Evolutionary conservation across 2,113 vertebrate genomes (phyloP).

Genomic region (Menura novaehollandiae): DNA sequence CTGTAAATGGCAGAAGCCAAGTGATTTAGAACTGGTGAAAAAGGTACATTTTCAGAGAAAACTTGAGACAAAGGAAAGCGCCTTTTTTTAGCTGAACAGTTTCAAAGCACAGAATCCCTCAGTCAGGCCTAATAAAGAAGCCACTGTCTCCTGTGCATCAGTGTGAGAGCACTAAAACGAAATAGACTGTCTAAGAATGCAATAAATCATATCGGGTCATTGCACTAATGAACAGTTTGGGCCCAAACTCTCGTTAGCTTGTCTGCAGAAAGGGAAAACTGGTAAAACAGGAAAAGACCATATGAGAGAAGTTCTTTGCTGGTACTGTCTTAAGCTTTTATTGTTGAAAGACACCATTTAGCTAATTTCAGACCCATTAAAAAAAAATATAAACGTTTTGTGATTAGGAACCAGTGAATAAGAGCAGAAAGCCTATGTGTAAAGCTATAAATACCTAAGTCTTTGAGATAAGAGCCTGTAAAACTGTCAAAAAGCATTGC

Average conservation of each 20-base stretch:
- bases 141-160: background rate
- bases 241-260: slow-evolving; percentile 39
- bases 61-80: background rate
- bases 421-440: slow-evolving; percentile 55
- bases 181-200: background rate
- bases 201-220: slow-evolving; percentile 19
- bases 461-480: slow-evolving; percentile 68
- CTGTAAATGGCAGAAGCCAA: background rate
- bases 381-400: slow-evolving; percentile 48
- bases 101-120: background rate
- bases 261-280: slow-evolving; percentile 52
- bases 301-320: slow-evolving; percentile 15
- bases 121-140: background rate
- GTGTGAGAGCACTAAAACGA: background rate
- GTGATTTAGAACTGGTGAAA: background rate
- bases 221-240: slow-evolving; percentile 34
- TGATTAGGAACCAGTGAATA: slow-evolving; percentile 54
- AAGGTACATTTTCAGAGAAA: background rate
- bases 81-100: background rate
- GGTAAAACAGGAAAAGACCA: slow-evolving; percentile 20
- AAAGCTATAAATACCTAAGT: slow-evolving; percentile 71
- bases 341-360: slow-evolving; percentile 52
- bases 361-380: slow-evolving; percentile 56
- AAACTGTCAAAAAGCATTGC: slow-evolving; percentile 72
- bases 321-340: slow-evolving; percentile 7